Evolutionary conservation across 2,888 invertebrate genomes (phyloP).

Genomic region (Adelphocoris suturalis): DNA sequence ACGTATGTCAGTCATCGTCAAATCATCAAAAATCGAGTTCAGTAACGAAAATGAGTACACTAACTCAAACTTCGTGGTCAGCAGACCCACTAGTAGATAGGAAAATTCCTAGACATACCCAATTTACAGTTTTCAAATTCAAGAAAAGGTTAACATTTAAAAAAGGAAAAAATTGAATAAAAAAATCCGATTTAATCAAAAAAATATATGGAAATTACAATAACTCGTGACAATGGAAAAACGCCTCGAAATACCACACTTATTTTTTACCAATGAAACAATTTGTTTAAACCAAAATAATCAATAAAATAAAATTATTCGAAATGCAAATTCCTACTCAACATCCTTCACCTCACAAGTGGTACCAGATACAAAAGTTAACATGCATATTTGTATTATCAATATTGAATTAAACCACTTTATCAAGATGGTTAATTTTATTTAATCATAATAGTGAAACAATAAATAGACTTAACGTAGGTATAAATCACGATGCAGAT

Average conservation of each 20-base stretch:
- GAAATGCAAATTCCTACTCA: constrained; percentile 6
- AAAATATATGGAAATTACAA: constrained; percentile 36
- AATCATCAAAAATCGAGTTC: too few relatives aligned
- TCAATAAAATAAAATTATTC: neutral
- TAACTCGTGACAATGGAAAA: constrained; percentile 21
- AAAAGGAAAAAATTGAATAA: neutral
- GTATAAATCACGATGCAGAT: constrained; percentile 6
- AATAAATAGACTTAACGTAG: constrained; percentile 27
- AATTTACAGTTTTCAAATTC: too few relatives aligned
- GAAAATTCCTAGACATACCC: too few relatives aligned
- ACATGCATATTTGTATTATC: constrained; percentile 48
- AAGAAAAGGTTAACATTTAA: neutral
- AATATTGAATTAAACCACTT: constrained; percentile 1
- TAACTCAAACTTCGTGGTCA: too few relatives aligned
- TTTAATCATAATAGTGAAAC: constrained; percentile 50
- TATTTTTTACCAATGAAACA: neutral
- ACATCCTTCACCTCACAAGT: constrained; percentile 49
- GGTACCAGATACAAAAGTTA: constrained; percentile 10
- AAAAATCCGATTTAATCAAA: constrained; percentile 19
- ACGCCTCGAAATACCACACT: neutral
- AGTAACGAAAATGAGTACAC: too few relatives aligned
- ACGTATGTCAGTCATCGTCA: too few relatives aligned
- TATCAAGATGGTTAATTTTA: constrained; percentile 56
- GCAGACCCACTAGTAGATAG: too few relatives aligned
- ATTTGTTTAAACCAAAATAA: neutral